phyloP scores from a whole-genome alignment of 2,113 vertebrate genomes.

The Aegotheles bennettii region DNA sequence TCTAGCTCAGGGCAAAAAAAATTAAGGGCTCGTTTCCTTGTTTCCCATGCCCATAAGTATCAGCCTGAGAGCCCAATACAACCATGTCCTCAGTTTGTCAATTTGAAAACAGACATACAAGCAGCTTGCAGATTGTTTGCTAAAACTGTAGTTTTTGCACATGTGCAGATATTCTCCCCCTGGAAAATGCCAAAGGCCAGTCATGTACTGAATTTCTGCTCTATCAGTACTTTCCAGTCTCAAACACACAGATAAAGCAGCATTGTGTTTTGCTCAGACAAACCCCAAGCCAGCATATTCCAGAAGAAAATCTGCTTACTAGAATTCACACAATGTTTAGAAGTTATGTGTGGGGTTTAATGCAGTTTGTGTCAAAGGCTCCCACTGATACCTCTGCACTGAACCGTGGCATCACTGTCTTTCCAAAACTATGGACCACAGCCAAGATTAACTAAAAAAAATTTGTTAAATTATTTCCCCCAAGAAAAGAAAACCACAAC shows the following conservation, averaged over 20 bases:
- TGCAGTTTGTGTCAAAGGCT: background rate
- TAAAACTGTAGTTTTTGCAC: background rate
- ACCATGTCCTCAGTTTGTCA: background rate
- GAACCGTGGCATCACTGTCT: background rate
- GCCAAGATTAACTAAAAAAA: background rate
- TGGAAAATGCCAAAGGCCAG: background rate
- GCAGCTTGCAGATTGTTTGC: background rate
- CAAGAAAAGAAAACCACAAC: background rate
- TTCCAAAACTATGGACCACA: background rate
- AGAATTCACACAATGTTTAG: background rate
- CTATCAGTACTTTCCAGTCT: background rate
- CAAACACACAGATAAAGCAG: background rate
- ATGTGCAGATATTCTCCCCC: background rate
- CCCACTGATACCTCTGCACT: background rate
- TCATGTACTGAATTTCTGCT: background rate
- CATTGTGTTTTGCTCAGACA: background rate
- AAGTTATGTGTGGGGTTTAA: background rate
- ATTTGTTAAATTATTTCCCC: background rate
- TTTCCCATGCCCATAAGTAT: background rate
- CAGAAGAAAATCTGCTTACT: background rate
- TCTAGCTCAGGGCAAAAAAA: background rate
- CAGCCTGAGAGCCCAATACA: background rate
- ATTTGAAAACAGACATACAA: background rate
- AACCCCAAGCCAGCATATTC: background rate
- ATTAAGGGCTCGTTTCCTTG: fast-evolving